Evolutionary conservation across 2,113 vertebrate genomes (phyloP).

Genomic region (Malurus alboscapulatus): DNA sequence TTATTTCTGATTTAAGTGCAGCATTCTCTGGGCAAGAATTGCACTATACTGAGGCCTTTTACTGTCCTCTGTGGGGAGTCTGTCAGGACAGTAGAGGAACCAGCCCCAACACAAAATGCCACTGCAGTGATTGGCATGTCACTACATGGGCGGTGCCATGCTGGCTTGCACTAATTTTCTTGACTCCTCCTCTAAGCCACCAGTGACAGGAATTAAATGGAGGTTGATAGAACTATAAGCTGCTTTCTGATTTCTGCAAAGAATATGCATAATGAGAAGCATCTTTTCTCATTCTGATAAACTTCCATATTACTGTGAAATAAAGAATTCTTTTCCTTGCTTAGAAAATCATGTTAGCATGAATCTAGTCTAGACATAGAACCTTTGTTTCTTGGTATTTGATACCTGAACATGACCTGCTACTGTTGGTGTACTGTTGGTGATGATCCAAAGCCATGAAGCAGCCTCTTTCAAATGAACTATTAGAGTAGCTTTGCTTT

Average conservation of each 20-base stretch:
- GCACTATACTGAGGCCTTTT: neutral
- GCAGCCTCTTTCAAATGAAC: neutral
- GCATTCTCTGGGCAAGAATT: neutral
- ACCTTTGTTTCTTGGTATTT: neutral
- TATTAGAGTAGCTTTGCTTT: neutral
- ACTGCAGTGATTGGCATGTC: neutral
- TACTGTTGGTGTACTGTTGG: neutral
- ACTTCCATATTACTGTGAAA: neutral
- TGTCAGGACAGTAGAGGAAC: neutral
- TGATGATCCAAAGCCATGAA: neutral
- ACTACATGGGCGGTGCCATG: neutral
- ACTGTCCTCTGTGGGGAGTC: neutral
- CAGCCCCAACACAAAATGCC: neutral
- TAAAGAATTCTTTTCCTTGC: neutral
- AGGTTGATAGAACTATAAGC: neutral
- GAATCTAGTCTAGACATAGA: neutral
- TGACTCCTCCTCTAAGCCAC: neutral
- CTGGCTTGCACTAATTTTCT: neutral
- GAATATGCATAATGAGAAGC: neutral
- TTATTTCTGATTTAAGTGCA: neutral
- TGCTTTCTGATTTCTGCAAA: neutral
- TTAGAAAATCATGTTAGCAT: neutral
- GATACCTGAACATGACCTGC: neutral
- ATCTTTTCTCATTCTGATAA: neutral
- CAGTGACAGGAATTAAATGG: neutral